Evolutionary conservation across 30 jellyfish, hydroid and myxozoan species (phyloP).

Genomic region (Cassiopea andromeda): DNA sequence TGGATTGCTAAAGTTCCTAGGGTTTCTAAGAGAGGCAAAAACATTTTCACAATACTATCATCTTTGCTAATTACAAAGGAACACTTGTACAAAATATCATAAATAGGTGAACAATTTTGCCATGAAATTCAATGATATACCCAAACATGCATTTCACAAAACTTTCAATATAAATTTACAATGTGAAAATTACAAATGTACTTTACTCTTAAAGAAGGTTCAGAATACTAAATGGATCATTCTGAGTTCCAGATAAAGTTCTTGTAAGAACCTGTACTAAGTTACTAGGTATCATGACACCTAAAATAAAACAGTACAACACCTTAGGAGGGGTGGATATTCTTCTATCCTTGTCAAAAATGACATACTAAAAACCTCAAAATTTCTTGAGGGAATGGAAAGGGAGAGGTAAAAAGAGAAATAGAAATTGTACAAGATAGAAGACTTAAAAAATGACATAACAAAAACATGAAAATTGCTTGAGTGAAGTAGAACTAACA

Average conservation of each 20-base stretch:
- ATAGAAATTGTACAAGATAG: no score
- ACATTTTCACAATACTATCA: not conserved
- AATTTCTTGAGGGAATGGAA: not conserved
- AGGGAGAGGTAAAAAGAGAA: not conserved
- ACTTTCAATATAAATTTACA: constrained; percentile 49
- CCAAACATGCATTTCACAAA: constrained; percentile 44
- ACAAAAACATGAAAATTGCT: no score
- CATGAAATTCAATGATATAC: constrained; percentile 22
- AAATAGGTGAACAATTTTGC: not conserved
- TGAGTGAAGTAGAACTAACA: no score
- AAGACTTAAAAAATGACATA: no score
- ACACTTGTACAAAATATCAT: not conserved
- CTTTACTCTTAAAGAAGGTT: constrained; percentile 20
- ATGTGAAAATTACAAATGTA: constrained; percentile 21
- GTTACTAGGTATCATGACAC: constrained; percentile 82
- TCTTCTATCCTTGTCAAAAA: not conserved
- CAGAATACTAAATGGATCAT: constrained; percentile 53
- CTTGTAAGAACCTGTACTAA: constrained; percentile 70
- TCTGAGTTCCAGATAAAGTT: constrained; percentile 58
- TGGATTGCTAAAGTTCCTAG: not conserved
- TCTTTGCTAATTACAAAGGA: not conserved
- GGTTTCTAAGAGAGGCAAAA: not conserved
- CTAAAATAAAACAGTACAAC: constrained; percentile 32
- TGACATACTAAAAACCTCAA: no score
- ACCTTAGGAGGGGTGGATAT: not conserved